Evolutionary conservation across 2,888 invertebrate species (phyloP), one percentile per base, ranked within the genome.

Genomic region (Formica aserva): DNA sequence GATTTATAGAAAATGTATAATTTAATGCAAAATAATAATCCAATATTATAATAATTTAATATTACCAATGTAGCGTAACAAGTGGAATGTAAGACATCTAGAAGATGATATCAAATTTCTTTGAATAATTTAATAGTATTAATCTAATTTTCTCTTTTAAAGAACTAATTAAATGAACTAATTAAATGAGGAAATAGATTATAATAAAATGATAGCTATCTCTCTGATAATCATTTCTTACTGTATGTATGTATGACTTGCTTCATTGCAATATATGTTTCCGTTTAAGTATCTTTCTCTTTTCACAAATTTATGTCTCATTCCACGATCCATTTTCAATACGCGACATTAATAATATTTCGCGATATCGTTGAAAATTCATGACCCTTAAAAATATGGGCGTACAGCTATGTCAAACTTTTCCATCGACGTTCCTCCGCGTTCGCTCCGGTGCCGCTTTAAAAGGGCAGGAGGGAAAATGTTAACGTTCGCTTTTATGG

Each of bases 401-500:
- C 41, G 72, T 57, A 52, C 22, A 66, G 29, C 78, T 57, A 38
- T 57, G 74, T 60, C 18, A 78, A 78, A 72, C 41, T 60, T 72
- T 72, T 13, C 57, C 78, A 72, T 78, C 78, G 74, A 72, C 41
- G 71, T 32, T 45, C 41, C 29, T 22, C 11, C 78, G 32, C 71
- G 41, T 77, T 69, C 29, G 69, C 78, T 35, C 35, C 35, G 72
- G 41, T n/a, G 71, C 35, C 77, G 57, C 71, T 45, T 78, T 72
- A 45, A 78, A 78, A 78, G 71, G 74, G 74, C 74, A 60, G 26
- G 74, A 29, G 78, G 15, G 78, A 26, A 77, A 77, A 77, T 77
- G 77, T 77, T 78, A 78, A 78, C 78, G 78, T 35, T 74, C 74
- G 74, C 60, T 80, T 80, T 80, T 80, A 74, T 74, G 74, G 78